Conservation (phyloP, 2,888 invertebrate genomes). For the Bellardia bayeri region DNA sequence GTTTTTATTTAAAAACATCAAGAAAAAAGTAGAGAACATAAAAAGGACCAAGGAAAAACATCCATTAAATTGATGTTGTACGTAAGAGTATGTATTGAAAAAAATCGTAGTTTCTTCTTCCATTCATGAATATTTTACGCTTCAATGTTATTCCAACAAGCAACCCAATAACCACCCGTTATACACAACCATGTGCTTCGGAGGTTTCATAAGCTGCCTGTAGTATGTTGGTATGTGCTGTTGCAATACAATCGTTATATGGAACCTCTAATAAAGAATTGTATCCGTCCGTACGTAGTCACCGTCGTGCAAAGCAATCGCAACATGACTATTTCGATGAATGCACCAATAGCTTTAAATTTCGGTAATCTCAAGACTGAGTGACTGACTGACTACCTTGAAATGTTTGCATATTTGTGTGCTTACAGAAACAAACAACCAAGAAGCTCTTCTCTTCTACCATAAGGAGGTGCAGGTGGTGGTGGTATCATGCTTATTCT, state of each 20-base stretch:
- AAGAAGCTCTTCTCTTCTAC: constrained; percentile 3
- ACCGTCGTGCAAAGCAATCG: background rate
- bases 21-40: background rate
- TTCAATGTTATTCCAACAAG: constrained; percentile 46
- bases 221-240: background rate
- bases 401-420: constrained; percentile 31
- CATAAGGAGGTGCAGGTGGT: constrained; percentile 13
- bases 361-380: constrained; percentile 42
- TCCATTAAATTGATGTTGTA: background rate
- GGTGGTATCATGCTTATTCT: constrained; percentile 29
- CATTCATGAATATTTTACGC: constrained; percentile 69
- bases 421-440: background rate
- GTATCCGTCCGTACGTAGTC: background rate
- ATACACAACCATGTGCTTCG: constrained; percentile 38
- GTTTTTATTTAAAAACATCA: background rate
- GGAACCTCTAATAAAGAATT: constrained; percentile 13
- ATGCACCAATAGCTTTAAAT: constrained; percentile 9
- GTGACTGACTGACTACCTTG: constrained; percentile 39
- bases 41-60: constrained; percentile 2
- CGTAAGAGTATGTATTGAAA: constrained; percentile 24
- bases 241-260: constrained; percentile 9
- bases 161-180: constrained; percentile 21
- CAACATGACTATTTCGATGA: background rate
- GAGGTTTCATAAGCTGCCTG: constrained; percentile 18
- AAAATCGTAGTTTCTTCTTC: constrained; percentile 44